Evolutionary conservation across 2,113 vertebrate species (phyloP).

Genomic region (Passer domesticus): DNA sequence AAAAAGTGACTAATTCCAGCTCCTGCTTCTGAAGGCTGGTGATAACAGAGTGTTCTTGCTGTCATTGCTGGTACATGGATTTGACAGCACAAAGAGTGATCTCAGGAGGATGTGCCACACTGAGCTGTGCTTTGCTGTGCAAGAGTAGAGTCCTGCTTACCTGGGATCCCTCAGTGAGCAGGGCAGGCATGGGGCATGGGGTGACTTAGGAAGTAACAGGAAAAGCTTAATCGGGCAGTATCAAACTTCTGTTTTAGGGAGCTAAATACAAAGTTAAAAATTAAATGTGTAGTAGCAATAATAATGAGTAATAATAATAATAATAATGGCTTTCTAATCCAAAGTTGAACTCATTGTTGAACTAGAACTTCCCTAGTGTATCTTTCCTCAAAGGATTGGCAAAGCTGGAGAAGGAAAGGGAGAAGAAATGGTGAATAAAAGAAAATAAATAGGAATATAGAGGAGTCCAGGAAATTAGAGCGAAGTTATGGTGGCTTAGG

Average conservation of each 20-base stretch:
- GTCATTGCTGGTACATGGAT: neutral
- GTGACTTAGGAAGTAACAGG: neutral
- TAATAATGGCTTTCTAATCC: neutral
- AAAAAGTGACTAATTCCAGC: neutral
- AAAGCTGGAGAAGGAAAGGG: neutral
- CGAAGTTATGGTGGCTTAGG: rapidly evolving
- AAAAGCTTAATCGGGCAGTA: neutral
- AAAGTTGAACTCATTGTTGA: neutral
- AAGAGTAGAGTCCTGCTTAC: neutral
- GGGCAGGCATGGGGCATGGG: rapidly evolving
- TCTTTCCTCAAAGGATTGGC: neutral
- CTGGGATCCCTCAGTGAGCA: neutral
- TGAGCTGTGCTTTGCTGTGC: neutral
- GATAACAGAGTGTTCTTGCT: neutral
- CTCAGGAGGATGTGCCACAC: neutral
- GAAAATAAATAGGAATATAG: neutral
- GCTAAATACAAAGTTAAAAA: neutral
- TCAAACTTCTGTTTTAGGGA: neutral
- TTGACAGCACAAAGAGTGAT: neutral
- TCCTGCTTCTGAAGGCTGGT: neutral
- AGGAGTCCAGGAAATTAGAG: neutral
- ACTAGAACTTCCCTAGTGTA: neutral
- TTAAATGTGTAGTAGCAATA: neutral
- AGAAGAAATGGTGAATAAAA: neutral
- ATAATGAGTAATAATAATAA: neutral